Percentiles rank a stretch among this genome's conserved stretches.
These are phyloP conservation scores for Orchesella flavescens DNA, from an alignment of 2,888 invertebrate genomes.

Conservation along the genomic window DNA sequence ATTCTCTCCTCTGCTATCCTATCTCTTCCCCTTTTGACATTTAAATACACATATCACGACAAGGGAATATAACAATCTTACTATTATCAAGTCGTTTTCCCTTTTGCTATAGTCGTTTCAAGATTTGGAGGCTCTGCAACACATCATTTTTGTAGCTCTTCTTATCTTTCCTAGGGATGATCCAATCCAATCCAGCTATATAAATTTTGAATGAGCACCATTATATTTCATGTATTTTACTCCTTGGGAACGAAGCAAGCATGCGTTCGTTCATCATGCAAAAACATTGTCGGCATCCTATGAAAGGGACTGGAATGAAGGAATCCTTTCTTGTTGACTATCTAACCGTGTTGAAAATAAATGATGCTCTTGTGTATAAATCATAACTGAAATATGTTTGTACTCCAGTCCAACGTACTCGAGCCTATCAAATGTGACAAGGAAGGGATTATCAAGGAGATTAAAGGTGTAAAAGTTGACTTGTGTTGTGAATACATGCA, in stretches of 20 bases:
- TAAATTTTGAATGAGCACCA: too few relatives aligned
- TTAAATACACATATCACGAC: too few relatives aligned
- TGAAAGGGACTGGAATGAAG: too few relatives aligned
- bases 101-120: neutral
- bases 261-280: too few relatives aligned
- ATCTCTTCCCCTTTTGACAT: conserved; percentile 27
- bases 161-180: neutral
- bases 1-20: conserved; percentile 8
- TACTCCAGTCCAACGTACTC: neutral
- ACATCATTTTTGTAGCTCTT: neutral
- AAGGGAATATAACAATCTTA: too few relatives aligned
- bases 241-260: too few relatives aligned
- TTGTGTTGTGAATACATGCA: neutral
- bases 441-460: conserved; percentile 19
- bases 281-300: too few relatives aligned
- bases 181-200: neutral
- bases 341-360: too few relatives aligned
- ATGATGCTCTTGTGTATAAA: too few relatives aligned
- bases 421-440: neutral
- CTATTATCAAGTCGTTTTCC: too few relatives aligned
- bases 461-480: conserved; percentile 22
- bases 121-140: neutral
- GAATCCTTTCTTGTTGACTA: too few relatives aligned
- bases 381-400: neutral
- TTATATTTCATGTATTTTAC: too few relatives aligned